These are phyloP conservation scores for Sphinx pinastri DNA, from an alignment of 2,888 invertebrate species.

Conservation along the genomic window DNA sequence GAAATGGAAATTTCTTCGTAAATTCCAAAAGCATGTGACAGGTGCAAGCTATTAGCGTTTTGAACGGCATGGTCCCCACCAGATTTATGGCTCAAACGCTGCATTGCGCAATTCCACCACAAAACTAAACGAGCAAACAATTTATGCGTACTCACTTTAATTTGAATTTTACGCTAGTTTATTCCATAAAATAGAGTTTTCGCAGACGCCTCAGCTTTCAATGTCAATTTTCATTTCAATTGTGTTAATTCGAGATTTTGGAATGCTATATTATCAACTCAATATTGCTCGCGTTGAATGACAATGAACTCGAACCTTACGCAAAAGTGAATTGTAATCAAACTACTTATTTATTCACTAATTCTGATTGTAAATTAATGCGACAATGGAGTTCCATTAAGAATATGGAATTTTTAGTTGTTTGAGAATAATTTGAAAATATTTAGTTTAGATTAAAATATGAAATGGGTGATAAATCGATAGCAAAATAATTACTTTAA, in stretches of 20 bases:
- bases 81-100: conserved; percentile 37
- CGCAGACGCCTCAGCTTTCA: conserved; percentile 24
- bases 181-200: conserved; percentile 6
- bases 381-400: neutral
- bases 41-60: conserved; percentile 39
- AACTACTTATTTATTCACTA: neutral
- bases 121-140: conserved; percentile 30
- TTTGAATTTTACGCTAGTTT: conserved; percentile 24
- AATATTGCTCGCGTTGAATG: conserved; percentile 14
- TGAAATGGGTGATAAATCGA: neutral
- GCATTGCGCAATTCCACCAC: conserved; percentile 36
- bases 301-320: neutral
- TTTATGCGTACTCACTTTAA: conserved; percentile 27
- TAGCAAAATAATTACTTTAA: too few species aligned
- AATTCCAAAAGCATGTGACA: conserved; percentile 33
- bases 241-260: conserved; percentile 20
- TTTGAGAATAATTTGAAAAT: neutral
- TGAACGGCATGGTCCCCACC: conserved; percentile 32
- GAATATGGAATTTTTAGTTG: neutral
- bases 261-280: conserved; percentile 5
- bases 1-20: conserved; percentile 31
- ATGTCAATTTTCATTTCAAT: conserved; percentile 27
- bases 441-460: too few species aligned
- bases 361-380: conserved; percentile 1
- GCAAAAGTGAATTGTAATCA: conserved; percentile 7